A percentile compares a stretch with the other conserved stretches of the same genome.
phyloP scores from a whole-genome alignment of 2,797 vertebrate species.

The Myotis daubentonii region DNA sequence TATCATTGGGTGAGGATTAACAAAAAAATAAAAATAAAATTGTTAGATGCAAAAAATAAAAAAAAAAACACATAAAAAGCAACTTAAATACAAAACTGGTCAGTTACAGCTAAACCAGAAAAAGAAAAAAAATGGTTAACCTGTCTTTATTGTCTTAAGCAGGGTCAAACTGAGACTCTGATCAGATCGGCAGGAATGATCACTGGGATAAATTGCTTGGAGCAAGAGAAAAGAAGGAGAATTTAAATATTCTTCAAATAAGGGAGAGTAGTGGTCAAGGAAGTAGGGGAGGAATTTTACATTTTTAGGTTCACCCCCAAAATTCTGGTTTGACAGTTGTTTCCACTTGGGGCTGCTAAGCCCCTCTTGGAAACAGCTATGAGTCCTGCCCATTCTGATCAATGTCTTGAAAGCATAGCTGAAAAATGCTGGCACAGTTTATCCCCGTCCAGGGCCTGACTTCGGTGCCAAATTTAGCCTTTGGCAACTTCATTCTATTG shows the following conservation, averaged over 20 bases:
- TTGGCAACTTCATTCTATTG: conserved; percentile 68
- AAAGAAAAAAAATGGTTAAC: neutral
- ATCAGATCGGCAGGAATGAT: neutral
- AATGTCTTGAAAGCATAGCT: conserved; percentile 70
- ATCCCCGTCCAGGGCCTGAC: conserved; percentile 60
- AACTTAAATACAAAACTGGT: neutral
- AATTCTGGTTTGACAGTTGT: conserved; percentile 4
- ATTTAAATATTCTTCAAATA: conserved; percentile 24
- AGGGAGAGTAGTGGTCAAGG: neutral
- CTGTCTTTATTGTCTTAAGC: conserved; percentile 6
- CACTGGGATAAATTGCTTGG: neutral
- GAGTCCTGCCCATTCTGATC: conserved; percentile 49
- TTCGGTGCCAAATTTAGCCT: conserved; percentile 74
- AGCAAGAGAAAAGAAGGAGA: conserved; percentile 11
- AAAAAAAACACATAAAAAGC: neutral
- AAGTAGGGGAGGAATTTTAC: neutral
- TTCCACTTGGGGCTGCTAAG: conserved; percentile 32
- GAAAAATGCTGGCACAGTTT: conserved; percentile 69
- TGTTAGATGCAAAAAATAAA: neutral
- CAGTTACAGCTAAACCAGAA: neutral
- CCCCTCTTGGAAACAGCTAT: conserved; percentile 50
- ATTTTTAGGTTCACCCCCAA: neutral
- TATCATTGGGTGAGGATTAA: too few relatives aligned
- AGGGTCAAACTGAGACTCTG: neutral
- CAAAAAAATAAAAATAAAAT: too few relatives aligned